phyloP scores from a whole-genome alignment of 1,140 invertebrate species.

The Zaprionus gabonicus region DNA sequence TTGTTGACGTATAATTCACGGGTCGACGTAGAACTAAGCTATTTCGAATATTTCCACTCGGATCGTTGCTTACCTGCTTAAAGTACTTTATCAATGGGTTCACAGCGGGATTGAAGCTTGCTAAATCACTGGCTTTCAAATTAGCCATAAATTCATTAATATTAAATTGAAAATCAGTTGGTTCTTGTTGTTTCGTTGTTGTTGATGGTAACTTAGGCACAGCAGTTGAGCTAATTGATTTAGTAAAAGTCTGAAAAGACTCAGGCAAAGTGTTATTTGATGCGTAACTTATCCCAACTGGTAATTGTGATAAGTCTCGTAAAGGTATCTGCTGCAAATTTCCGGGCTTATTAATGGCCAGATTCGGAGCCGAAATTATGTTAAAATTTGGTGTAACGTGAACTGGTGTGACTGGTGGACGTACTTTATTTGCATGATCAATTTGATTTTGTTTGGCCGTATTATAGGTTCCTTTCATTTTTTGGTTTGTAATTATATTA shows the following conservation, averaged over 20 bases:
- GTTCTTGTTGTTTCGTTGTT: conserved; percentile 40
- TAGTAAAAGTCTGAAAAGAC: conserved; percentile 73
- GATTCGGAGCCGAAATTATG: conserved; percentile 67
- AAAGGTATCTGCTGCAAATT: conserved; percentile 51
- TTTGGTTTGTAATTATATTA: conserved; percentile 79
- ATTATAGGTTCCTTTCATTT: conserved; percentile 73
- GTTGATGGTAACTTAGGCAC: conserved; percentile 16
- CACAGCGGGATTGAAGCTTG: conserved; percentile 67
- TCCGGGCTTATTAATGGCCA: conserved; percentile 50
- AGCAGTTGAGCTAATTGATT: conserved; percentile 48
- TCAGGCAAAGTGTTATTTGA: conserved; percentile 62
- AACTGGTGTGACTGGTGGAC: conserved; percentile 54
- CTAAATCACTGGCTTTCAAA: conserved; percentile 67
- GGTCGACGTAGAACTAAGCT: conserved; percentile 52
- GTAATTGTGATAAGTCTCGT: conserved; percentile 50
- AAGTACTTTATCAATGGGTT: conserved; percentile 79
- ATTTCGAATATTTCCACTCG: conserved; percentile 49
- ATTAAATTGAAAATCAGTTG: conserved; percentile 69
- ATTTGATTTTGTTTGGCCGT: conserved; percentile 55
- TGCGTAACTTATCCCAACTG: conserved; percentile 65
- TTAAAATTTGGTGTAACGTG: conserved; percentile 70
- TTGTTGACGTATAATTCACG: conserved; percentile 13
- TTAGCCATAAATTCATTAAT: conserved; percentile 78
- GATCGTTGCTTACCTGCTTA: conserved; percentile 66
- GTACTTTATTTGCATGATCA: conserved; percentile 53